A percentile compares a stretch with the other conserved stretches of the same genome.
Conservation (phyloP, 2,888 invertebrate genomes). For the Tetragonisca angustula region DNA sequence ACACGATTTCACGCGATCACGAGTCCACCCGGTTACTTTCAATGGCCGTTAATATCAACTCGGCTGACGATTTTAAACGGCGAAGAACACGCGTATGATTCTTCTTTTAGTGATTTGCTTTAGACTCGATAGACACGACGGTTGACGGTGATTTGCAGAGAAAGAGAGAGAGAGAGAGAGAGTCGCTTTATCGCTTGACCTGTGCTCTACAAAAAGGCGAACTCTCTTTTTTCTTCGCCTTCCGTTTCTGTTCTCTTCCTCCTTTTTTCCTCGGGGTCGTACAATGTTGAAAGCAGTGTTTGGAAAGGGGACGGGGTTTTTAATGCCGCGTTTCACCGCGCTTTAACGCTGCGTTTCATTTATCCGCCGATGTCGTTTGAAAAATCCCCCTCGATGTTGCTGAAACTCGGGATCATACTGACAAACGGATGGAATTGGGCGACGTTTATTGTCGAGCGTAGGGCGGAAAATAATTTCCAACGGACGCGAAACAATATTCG, state of each 20-base stretch:
- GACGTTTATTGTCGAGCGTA: not conserved
- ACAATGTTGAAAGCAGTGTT: constrained; percentile 18
- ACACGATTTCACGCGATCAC: constrained; percentile 32
- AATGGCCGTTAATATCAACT: constrained; percentile 30
- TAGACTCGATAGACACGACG: not conserved
- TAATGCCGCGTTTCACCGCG: constrained; percentile 9
- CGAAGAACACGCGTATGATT: not conserved
- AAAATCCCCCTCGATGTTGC: not conserved
- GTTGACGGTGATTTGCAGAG: constrained; percentile 2
- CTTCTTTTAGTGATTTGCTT: not conserved
- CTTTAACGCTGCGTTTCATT: constrained; percentile 14
- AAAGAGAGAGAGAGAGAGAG: not conserved
- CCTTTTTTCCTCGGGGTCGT: not conserved
- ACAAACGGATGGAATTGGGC: not conserved
- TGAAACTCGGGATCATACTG: not conserved
- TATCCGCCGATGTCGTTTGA: constrained; percentile 1
- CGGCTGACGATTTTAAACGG: not conserved
- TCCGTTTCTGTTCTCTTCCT: not conserved
- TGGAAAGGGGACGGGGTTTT: constrained; percentile 15
- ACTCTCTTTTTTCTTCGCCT: not conserved
- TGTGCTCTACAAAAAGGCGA: constrained; percentile 26
- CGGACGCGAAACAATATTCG: not conserved
- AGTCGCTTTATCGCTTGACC: constrained; percentile 25
- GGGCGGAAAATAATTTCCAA: not conserved
- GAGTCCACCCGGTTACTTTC: constrained; percentile 35